Conservation (phyloP, 2,113 vertebrate species). For the Apodemus sylvaticus region DNA sequence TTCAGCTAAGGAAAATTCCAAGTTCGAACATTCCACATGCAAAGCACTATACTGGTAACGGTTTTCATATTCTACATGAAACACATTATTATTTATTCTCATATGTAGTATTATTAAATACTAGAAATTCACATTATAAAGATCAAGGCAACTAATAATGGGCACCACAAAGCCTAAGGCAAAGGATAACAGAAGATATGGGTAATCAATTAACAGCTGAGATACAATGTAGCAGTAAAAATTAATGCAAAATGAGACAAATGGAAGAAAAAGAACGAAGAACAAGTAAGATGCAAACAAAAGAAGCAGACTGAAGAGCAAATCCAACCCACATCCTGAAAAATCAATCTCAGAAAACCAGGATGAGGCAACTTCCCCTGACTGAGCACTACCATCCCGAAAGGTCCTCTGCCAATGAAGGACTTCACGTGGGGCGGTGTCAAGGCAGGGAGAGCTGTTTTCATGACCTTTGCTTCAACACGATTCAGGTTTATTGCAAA, state of each 20-base stretch:
- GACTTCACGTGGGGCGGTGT: neutral
- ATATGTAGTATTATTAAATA: neutral
- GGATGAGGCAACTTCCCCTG: neutral
- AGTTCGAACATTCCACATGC: neutral
- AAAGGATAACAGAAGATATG: neutral
- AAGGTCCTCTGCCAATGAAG: neutral
- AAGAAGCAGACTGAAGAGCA: neutral
- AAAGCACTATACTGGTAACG: neutral
- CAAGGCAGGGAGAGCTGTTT: neutral
- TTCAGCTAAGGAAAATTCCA: neutral
- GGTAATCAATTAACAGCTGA: neutral
- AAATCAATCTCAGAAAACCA: neutral
- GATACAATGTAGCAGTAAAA: neutral
- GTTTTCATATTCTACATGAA: neutral
- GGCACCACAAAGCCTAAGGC: no score
- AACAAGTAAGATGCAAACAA: neutral
- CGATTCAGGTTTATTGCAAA: no score
- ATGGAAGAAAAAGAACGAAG: neutral
- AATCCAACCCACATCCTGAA: neutral
- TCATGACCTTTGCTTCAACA: neutral
- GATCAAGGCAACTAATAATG: neutral
- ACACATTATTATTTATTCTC: neutral
- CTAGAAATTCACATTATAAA: neutral
- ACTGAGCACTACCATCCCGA: neutral
- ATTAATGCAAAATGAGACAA: neutral